Evolutionary conservation across 2,113 vertebrate species (phyloP).

Genomic region (Psephotus haematonotus): DNA sequence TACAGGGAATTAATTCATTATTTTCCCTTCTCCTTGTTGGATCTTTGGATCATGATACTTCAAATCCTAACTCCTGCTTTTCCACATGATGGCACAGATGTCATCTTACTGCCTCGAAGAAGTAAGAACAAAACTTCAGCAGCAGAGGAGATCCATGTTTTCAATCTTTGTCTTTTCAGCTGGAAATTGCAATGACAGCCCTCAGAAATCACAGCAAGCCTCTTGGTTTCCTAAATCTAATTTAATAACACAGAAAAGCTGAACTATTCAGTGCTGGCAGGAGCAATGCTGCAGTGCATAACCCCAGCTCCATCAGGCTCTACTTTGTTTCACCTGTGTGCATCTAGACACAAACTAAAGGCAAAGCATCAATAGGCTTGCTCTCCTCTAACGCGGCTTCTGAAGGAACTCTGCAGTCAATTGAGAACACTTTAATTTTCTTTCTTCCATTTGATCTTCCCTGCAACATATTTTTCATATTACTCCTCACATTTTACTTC

Average conservation of each 20-base stretch:
- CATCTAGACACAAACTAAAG: background rate
- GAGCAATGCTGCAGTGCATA: background rate
- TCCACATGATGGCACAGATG: background rate
- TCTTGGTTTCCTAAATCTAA: background rate
- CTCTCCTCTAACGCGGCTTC: conserved; percentile 46
- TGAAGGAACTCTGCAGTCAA: conserved; percentile 18
- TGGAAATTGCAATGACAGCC: background rate
- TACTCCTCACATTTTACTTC: conserved; percentile 71
- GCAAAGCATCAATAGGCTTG: background rate
- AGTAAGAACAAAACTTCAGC: background rate
- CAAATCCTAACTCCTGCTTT: background rate
- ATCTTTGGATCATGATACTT: background rate
- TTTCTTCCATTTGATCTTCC: conserved; percentile 73
- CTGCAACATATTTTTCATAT: conserved; percentile 74
- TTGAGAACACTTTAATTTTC: conserved; percentile 59
- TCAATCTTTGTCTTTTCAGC: background rate
- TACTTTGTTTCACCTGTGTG: background rate
- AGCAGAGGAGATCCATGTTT: background rate
- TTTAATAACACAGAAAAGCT: background rate
- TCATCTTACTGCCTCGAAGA: background rate
- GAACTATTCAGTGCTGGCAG: background rate
- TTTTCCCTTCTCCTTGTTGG: background rate
- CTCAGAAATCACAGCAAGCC: background rate
- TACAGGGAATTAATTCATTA: conserved; percentile 14
- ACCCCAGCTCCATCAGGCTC: background rate